Base-by-base conservation (phyloP, 2,113 vertebrate species). In the Calidris pygmaea region DNA sequence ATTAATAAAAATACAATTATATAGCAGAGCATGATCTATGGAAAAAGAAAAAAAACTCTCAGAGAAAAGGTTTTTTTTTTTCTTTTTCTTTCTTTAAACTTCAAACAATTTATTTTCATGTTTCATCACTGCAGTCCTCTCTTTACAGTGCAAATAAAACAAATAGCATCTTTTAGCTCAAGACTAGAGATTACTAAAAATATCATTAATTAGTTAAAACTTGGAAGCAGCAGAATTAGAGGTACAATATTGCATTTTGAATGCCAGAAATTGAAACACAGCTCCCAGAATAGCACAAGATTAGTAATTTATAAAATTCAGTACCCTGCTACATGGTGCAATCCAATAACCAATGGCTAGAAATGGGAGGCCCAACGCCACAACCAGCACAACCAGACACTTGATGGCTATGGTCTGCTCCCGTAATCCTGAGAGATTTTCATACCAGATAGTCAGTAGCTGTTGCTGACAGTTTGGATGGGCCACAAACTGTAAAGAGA, bases 391-490 rank as follows among this genome's bases (percentile, higher is more conserved):
- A 52, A 99, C 99, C 91, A 99, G 98, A 97, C 98, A 99, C 98
- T 99, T 99, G 96, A 99, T 98, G 22, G 98, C 98, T 45, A 98
- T 97, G 79, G 98, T 94, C 98, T 99, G 99, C 95, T 99, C 98
- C 95, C 98, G 97, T 70, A 99, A 96, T 96, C 98, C 98, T 17
- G 98, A 98, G 94, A 99, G 98, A 63, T 99, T 99, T 98, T 99
- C 99, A 62, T 99, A 99, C 99, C 99, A 99, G 97, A 99, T 99
- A 10, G 98, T 98, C 97, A 99, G 93, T 27, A 99, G 97, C 97
- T 99, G 99, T 71, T 99, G 99, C 97, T 99, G 99, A 96, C 99
- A 99, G 97, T 99, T 99, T 77, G 99, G 99, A 95, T 99, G 99
- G 62, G 99, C 99, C 94, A 99, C 99, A 91, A 99, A 99, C 99